Base-by-base conservation (phyloP, 2,113 vertebrate genomes). In the Microcebus griseorufus region DNA sequence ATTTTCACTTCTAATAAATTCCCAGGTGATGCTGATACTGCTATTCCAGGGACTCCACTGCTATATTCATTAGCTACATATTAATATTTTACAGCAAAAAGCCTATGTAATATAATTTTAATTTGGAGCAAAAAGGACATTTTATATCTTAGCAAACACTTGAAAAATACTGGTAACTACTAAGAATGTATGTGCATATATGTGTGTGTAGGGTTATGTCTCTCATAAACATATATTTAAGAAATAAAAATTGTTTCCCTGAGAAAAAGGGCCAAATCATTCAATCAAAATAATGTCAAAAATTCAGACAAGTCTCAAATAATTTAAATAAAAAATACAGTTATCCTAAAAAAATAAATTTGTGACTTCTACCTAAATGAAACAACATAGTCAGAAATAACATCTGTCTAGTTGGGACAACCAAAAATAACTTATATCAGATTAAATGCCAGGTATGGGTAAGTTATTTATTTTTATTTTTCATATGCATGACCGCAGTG, bases 281-380 rank as follows among this genome's bases (percentile, higher is more conserved):
- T 51, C n/a, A 42, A 45, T 51, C 17, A 60, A 88, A 87, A 75
- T 51, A 39, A 64, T 85, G 55, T 20, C 12, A 83, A 78, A 79
- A 48, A 82, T 91, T 65, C 32, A 72, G 62, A 80, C 17, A 94
- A 62, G 13, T 91, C 48, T 95, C 27, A 72, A 84, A 60, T 51
- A 72, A 79, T 64, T 85, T 95, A 84, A 78, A 72, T 84, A 11
- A 6, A 94, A 82, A 95, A 17, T 55, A 11, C 5, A 42, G 18
- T 17, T 92, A 62, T 2, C 3, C 3, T 34, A 69, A 48, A 8
- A 53, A 90, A 42, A 60, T 45, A 14, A 60, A 45, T 62, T 10
- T 76, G 25, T 90, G 76, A 88, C 22, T 45, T 78, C 9, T 60
- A 55, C 69, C 58, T 42, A 81, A 22, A n/a, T 32, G 65, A 87